A percentile compares a stretch with the other conserved stretches of the same genome.
phyloP scores from a whole-genome alignment of 2,888 invertebrate species.

The Ectropis crepuscularia region DNA sequence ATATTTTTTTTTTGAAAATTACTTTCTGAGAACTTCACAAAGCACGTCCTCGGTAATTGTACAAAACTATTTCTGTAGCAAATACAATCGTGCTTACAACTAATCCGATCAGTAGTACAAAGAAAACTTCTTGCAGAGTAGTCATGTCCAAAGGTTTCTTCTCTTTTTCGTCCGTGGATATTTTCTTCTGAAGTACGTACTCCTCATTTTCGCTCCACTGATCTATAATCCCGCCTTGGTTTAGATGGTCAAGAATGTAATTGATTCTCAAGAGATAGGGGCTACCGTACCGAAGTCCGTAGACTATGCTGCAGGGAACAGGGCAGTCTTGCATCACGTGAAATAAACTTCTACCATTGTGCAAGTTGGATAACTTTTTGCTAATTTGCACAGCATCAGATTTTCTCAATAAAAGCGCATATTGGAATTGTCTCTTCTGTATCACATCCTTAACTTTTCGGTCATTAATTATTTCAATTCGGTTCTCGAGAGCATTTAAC shows the following conservation, averaged over 20 bases:
- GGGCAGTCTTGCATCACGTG: conserved; percentile 81
- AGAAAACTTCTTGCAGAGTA: conserved; percentile 78
- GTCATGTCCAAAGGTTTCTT: conserved; percentile 65
- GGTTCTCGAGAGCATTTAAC: conserved; percentile 55
- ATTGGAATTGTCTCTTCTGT: conserved; percentile 68
- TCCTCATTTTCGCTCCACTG: conserved; percentile 70
- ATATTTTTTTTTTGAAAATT: background rate
- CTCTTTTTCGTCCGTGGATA: conserved; percentile 43
- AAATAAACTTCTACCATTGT: conserved; percentile 73
- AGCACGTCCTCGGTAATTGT: conserved; percentile 64
- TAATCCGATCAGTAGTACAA: conserved; percentile 62
- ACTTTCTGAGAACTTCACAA: background rate
- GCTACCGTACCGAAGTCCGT: conserved; percentile 84
- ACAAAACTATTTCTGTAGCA: conserved; percentile 55
- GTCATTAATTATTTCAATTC: conserved; percentile 69
- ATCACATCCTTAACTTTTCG: conserved; percentile 65
- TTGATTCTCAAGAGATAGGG: conserved; percentile 81
- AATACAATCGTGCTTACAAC: conserved; percentile 59
- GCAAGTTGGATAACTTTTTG: conserved; percentile 60
- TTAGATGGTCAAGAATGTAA: conserved; percentile 70
- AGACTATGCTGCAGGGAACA: conserved; percentile 83
- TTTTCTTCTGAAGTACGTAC: conserved; percentile 49
- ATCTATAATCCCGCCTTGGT: conserved; percentile 80
- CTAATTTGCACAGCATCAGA: conserved; percentile 67
- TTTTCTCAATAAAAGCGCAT: conserved; percentile 79